These are phyloP conservation scores for Abrostola triplasia DNA, from an alignment of 2,888 invertebrate genomes.

Conservation along the genomic window DNA sequence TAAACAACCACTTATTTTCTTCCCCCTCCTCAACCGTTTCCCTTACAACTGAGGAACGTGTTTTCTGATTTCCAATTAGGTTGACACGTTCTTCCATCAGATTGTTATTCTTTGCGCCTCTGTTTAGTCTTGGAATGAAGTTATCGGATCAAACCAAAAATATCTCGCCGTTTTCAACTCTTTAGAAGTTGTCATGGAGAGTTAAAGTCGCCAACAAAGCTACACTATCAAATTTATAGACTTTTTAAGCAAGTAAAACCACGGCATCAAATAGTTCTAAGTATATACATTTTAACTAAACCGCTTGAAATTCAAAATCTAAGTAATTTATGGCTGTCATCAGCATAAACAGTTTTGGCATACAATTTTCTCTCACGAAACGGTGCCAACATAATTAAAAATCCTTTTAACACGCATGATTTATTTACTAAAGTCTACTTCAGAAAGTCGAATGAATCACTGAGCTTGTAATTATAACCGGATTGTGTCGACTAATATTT, in stretches of 20 bases:
- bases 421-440: conserved; percentile 29
- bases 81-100: neutral
- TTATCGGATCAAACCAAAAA: too few species aligned
- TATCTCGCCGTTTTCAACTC: too few species aligned
- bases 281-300: neutral
- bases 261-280: too few species aligned
- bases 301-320: neutral
- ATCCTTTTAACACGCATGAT: conserved; percentile 13
- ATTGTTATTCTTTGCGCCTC: neutral
- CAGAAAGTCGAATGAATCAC: conserved; percentile 39
- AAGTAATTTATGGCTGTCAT: neutral
- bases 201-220: too few species aligned
- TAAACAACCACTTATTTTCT: neutral
- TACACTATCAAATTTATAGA: too few species aligned
- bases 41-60: conserved; percentile 1
- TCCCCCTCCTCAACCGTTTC: neutral
- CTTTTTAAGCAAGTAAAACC: too few species aligned
- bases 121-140: neutral
- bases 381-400: conserved; percentile 30
- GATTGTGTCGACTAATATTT: conserved; percentile 26
- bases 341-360: neutral
- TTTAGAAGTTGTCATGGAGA: too few species aligned
- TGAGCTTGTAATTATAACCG: conserved; percentile 11
- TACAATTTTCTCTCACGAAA: conserved; percentile 9
- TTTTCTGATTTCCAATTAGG: neutral